Evolutionary conservation across 2,113 vertebrate genomes (phyloP).

Genomic region (Donacobius atricapilla): DNA sequence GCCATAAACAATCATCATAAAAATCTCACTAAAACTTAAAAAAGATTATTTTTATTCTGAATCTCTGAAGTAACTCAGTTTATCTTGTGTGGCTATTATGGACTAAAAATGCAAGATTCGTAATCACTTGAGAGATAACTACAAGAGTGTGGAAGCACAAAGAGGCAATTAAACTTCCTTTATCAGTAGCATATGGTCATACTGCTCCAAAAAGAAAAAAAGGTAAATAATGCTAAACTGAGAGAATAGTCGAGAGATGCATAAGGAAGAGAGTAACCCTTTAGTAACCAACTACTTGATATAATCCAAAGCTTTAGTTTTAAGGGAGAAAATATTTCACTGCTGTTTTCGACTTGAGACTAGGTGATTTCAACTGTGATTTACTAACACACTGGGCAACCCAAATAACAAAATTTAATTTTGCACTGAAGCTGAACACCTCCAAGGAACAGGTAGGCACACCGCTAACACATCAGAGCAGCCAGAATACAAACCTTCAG

Average conservation of each 20-base stretch:
- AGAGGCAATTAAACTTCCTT: conserved; percentile 13
- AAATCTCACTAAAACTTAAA: conserved; percentile 20
- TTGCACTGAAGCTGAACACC: not conserved
- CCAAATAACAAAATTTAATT: not conserved
- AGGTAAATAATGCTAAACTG: not conserved
- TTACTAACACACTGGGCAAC: not conserved
- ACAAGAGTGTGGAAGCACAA: not conserved
- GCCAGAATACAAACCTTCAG: not conserved
- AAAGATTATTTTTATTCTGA: conserved; percentile 26
- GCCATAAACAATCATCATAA: not conserved
- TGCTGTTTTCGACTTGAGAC: not conserved
- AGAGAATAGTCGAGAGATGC: not conserved
- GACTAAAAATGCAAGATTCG: not conserved
- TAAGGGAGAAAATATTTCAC: not conserved
- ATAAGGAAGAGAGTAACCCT: not conserved
- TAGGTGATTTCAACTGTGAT: no score
- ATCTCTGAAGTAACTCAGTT: not conserved
- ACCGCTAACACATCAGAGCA: not conserved
- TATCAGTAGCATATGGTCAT: not conserved
- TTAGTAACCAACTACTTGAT: not conserved
- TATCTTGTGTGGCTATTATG: not conserved
- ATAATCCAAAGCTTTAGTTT: not conserved
- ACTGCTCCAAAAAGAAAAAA: not conserved
- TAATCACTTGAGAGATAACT: not conserved
- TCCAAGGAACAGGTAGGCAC: not conserved